phyloP scores from a whole-genome alignment of 2,888 invertebrate species.

The Metopia argyrocephala region DNA sequence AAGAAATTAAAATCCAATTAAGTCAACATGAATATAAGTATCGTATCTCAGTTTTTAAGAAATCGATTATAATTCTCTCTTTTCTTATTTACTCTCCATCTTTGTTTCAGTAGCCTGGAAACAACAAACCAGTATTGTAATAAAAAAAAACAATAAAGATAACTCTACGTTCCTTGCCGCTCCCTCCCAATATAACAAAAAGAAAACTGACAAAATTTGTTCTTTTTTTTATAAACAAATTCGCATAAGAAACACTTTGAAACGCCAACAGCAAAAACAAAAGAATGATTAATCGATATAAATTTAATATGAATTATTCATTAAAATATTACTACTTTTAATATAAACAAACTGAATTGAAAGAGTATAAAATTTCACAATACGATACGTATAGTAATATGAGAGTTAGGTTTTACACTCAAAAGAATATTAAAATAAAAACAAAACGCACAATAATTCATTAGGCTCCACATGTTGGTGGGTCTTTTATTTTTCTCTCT shows the following conservation, averaged over 20 bases:
- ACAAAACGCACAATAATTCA: constrained; percentile 51
- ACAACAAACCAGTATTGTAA: constrained; percentile 4
- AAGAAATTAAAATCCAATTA: constrained; percentile 63
- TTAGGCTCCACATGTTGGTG: constrained; percentile 38
- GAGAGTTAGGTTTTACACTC: background rate
- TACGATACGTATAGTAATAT: background rate
- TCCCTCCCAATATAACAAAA: background rate
- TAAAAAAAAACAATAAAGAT: background rate
- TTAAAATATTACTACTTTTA: constrained; percentile 15
- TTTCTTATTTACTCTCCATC: background rate
- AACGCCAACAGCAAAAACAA: constrained; percentile 34
- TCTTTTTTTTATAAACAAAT: background rate
- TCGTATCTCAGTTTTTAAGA: constrained; percentile 31
- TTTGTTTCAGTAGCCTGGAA: constrained; percentile 5
- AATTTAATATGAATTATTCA: constrained; percentile 62
- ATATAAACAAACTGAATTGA: background rate
- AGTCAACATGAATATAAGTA: constrained; percentile 43
- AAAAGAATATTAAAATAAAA: constrained; percentile 48
- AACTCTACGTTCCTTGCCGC: background rate
- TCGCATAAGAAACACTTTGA: background rate
- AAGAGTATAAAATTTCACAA: background rate
- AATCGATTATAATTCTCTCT: constrained; percentile 15
- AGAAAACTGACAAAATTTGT: no score
- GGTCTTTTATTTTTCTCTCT: background rate
- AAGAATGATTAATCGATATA: constrained; percentile 57